Evolutionary conservation across 1,140 invertebrate genomes (phyloP), one percentile per base, ranked within the genome.

Genomic region (Ptiloglossa arizonensis): DNA sequence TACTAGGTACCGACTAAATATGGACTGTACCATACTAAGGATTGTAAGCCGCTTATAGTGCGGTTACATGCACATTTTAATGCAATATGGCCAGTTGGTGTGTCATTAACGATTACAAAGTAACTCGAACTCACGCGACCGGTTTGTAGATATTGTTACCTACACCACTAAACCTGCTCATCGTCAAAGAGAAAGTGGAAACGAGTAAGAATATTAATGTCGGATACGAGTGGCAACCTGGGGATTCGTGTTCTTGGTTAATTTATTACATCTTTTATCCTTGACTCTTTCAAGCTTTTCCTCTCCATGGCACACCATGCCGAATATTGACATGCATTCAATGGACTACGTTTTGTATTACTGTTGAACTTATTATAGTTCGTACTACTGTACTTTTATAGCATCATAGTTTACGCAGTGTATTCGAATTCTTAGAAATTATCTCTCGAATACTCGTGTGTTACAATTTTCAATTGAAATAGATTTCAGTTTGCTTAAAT

Each of bases 81-180:
- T 85, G 81, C 78, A 76, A 59, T 32, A 32, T 60, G 67, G 41
- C 63, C 27, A 66, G 76, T 77, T 54, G 60, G 59, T 68, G 77
- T 80, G 77, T 84, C 82, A 84, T 84, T 83, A 84, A 50, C 62
- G 70, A 84, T 83, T 83, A 79, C 66, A 80, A 84, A 84, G 76
- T 80, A 83, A 84, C 56, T 68, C 38, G 24, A 59, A 78, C 19
- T 76, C 62, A 27, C 54, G 73, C 63, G 52, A 48, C 63, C 41
- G 11, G 48, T 19, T 41, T 32, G 3, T 35, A 6, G 27, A 11
- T 48, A 38, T 29, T 13, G 32, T 50, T 41, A 17, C 24, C 6
- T 27, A 27, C 17, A 32, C 54, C 68, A 1, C 54, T 9, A 19
- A 5, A 9, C 38, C 56, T 0, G 38, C 13, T 29, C 0, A 0